Evolutionary conservation across 2,113 vertebrate species (phyloP), one percentile per base, ranked within the genome.

Genomic region (Cichladusa arquata): DNA sequence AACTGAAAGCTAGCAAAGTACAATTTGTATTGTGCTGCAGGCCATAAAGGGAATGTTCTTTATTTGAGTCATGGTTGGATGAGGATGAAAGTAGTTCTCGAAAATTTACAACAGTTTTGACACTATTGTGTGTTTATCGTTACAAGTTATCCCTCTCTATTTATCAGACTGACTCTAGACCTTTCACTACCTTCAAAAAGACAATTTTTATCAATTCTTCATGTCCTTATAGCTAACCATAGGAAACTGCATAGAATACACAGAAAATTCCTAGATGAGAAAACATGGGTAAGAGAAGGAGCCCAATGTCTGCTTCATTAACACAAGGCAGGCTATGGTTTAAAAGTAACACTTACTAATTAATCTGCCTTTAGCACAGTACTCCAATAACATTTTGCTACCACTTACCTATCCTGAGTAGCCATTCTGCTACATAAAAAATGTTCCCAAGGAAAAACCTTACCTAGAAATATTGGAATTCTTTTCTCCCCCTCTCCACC

Each of bases 51-150:
- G 79, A 69, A 77, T 24, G 86, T 66, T 72, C 88, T 82, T 91
- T 70, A 86, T 67, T 85, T 88, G 47, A 88, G 94, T 69, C 95
- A 95, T 44, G 42, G 93, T 83, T 90, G 97, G 76, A 79, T 73
- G 93, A 96, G 94, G 82, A 94, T 90, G 73, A 95, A 95, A 95
- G 83, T 93, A 74, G 84, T 57, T 95, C 95, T 17, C n/a, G n/a
- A 89, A 95, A 93, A 48, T 86, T 72, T 81, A 73, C 81, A 73
- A 36, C 76, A 93, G 88, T 53, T 88, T 60, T 79, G 93, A 90
- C 90, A 91, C 57, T 33, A 16, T 28, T 92, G 38, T 19, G 73
- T 72, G 54, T 54, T 80, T 84, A 86, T 94, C 48, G 0, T 67
- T 90, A 93, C 47, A 92, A 79, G 67, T 93, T 92, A 79, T 62